A percentile compares a stretch with the other conserved stretches of the same genome.
These are phyloP conservation scores for Bos javanicus DNA, from an alignment of 2,113 vertebrate genomes.

Conservation along the genomic window DNA sequence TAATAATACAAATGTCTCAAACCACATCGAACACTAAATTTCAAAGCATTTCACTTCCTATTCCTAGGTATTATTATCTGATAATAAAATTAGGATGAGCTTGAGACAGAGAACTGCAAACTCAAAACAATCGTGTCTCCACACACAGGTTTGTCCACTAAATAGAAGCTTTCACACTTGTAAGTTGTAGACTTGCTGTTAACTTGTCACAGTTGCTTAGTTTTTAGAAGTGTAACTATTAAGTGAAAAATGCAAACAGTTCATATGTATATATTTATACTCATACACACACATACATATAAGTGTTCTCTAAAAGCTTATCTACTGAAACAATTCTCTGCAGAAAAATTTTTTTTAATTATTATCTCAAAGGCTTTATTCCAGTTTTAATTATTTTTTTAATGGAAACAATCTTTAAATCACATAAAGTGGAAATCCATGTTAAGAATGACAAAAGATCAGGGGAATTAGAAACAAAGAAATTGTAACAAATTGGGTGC, in stretches of 20 bases:
- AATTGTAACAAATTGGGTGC: not conserved
- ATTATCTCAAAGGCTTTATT: not conserved
- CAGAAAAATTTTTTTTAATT: not conserved
- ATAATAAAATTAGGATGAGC: conserved; percentile 15
- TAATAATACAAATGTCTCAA: not conserved
- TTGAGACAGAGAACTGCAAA: not conserved
- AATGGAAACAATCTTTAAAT: conserved; percentile 25
- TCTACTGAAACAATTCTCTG: not conserved
- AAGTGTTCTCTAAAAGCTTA: not conserved
- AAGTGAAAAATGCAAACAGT: not conserved
- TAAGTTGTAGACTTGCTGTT: not conserved
- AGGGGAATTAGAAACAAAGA: conserved; percentile 13
- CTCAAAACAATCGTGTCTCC: not conserved
- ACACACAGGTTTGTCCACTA: not conserved
- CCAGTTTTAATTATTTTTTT: not conserved
- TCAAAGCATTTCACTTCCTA: conserved; percentile 13
- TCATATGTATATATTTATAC: not conserved
- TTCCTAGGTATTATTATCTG: not conserved
- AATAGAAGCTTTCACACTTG: not conserved
- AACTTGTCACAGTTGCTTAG: not conserved
- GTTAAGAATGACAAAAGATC: conserved; percentile 9
- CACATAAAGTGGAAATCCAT: conserved; percentile 2
- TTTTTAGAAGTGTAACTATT: conserved; percentile 23
- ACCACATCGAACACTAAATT: not conserved
- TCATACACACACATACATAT: not conserved